Percentiles rank a stretch among this genome's conserved stretches.
phyloP scores from a whole-genome alignment of 1,140 invertebrate species.

The Drosophila watanabei region DNA sequence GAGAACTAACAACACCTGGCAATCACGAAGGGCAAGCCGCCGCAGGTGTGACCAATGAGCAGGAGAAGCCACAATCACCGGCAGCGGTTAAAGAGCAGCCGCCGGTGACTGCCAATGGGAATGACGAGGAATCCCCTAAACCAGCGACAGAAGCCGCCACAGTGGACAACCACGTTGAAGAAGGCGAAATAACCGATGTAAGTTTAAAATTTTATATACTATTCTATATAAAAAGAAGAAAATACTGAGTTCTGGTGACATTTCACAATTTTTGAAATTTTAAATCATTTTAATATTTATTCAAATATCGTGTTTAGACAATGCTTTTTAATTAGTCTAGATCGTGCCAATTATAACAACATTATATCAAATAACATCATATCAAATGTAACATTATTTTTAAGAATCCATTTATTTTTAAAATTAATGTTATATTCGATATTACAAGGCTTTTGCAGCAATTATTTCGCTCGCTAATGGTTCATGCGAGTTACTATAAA shows the following conservation, averaged over 20 bases:
- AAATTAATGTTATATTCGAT: too few species aligned
- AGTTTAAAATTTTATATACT: constrained; percentile 22
- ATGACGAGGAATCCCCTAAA: not conserved
- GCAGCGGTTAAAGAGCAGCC: not conserved
- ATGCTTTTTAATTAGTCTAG: too few species aligned
- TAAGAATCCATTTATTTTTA: too few species aligned
- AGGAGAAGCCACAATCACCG: not conserved
- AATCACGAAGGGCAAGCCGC: not conserved
- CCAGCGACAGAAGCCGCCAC: not conserved
- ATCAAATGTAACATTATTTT: too few species aligned
- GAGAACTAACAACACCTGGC: constrained; percentile 8
- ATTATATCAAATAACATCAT: too few species aligned
- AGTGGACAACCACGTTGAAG: constrained; percentile 55
- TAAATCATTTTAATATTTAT: not conserved
- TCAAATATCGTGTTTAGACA: not conserved
- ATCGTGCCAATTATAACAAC: too few species aligned
- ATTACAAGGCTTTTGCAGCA: not conserved
- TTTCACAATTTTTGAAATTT: constrained; percentile 3
- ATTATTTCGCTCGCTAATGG: not conserved
- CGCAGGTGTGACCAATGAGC: constrained; percentile 28
- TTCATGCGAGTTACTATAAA: too few species aligned
- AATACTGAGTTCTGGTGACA: not conserved
- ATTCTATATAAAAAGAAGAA: too few species aligned
- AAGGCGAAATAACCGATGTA: constrained; percentile 73
- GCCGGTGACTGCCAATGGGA: constrained; percentile 54